phyloP scores from a whole-genome alignment of 2,888 invertebrate species.

The Leptopilina drosophilae region DNA sequence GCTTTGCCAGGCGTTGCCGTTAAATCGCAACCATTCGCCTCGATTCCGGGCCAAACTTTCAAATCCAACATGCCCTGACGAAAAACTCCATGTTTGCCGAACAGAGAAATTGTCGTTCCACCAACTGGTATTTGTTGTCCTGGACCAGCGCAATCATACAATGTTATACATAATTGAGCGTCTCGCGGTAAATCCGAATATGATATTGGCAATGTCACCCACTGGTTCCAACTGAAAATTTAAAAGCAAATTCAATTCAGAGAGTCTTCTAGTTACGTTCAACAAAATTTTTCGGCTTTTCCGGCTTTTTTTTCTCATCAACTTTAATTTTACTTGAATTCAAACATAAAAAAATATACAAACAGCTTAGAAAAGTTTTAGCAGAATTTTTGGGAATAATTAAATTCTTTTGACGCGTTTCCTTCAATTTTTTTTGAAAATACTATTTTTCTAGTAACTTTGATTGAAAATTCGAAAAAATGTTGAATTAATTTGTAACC shows the following conservation, averaged over 20 bases:
- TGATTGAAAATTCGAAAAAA: too few relatives aligned
- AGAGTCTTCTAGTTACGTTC: too few relatives aligned
- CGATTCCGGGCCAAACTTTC: conserved; percentile 90
- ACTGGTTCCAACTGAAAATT: conserved; percentile 94
- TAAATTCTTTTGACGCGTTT: too few relatives aligned
- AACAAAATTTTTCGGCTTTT: too few relatives aligned
- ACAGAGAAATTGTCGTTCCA: conserved; percentile 94
- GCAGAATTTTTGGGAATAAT: too few relatives aligned
- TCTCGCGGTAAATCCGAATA: conserved; percentile 94
- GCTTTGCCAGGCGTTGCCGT: conserved; percentile 92
- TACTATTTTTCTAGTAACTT: too few relatives aligned
- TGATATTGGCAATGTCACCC: conserved; percentile 93
- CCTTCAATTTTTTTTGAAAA: too few relatives aligned
- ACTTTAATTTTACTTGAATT: too few relatives aligned
- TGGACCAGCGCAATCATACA: conserved; percentile 94
- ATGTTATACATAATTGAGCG: conserved; percentile 90
- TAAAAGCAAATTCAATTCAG: conserved; percentile 15
- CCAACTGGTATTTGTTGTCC: conserved; percentile 91
- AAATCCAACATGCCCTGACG: conserved; percentile 94
- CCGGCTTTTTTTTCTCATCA: too few relatives aligned
- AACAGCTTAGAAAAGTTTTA: too few relatives aligned
- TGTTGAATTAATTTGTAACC: too few relatives aligned
- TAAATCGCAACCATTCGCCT: conserved; percentile 87
- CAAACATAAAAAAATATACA: too few relatives aligned
- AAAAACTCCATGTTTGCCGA: conserved; percentile 95